A percentile compares a stretch with the other conserved stretches of the same genome.
These are phyloP conservation scores for Tribolium castaneum DNA, from an alignment of 1,140 invertebrate genomes.

Conservation along the genomic window DNA sequence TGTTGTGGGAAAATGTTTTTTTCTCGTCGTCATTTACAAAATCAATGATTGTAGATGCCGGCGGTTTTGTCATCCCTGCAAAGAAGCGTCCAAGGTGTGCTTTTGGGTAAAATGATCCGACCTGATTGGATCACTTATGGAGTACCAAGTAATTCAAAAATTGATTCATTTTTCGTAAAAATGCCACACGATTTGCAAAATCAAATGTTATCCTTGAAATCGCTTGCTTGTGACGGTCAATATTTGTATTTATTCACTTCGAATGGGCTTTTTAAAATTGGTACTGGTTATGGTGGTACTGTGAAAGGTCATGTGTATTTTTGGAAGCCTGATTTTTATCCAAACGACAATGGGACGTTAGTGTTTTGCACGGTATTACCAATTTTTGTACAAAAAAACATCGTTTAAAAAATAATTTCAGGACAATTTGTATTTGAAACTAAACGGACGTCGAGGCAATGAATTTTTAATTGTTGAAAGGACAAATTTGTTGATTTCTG, in stretches of 20 bases:
- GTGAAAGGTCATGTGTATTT: slow-evolving; percentile 88
- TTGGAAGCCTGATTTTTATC: slow-evolving; percentile 84
- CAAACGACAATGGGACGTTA: slow-evolving; percentile 82
- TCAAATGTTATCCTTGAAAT: slow-evolving; percentile 65
- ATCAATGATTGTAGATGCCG: slow-evolving; percentile 74
- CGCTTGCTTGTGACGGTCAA: slow-evolving; percentile 87
- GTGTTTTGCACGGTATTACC: slow-evolving; percentile 81
- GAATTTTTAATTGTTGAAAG: slow-evolving; percentile 74
- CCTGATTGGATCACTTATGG: slow-evolving; percentile 92
- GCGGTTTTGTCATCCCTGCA: slow-evolving; percentile 87
- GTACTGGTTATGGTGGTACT: slow-evolving; percentile 91
- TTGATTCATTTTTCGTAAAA: slow-evolving; percentile 76
- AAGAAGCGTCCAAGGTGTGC: slow-evolving; percentile 87
- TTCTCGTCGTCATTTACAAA: background rate
- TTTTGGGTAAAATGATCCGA: slow-evolving; percentile 83
- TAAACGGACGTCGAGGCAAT: slow-evolving; percentile 69
- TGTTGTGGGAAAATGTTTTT: no score
- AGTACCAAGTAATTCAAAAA: slow-evolving; percentile 80
- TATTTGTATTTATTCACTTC: slow-evolving; percentile 87
- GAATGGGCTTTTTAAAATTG: slow-evolving; percentile 88
- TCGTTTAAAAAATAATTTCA: slow-evolving; percentile 53
- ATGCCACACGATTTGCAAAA: slow-evolving; percentile 65
- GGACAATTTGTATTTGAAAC: slow-evolving; percentile 68
- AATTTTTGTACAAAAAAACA: slow-evolving; percentile 43
- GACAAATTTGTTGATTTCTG: slow-evolving; percentile 69